These are phyloP conservation scores for Pachydiplax longipennis DNA, from an alignment of 2,888 invertebrate species.

Conservation along the genomic window DNA sequence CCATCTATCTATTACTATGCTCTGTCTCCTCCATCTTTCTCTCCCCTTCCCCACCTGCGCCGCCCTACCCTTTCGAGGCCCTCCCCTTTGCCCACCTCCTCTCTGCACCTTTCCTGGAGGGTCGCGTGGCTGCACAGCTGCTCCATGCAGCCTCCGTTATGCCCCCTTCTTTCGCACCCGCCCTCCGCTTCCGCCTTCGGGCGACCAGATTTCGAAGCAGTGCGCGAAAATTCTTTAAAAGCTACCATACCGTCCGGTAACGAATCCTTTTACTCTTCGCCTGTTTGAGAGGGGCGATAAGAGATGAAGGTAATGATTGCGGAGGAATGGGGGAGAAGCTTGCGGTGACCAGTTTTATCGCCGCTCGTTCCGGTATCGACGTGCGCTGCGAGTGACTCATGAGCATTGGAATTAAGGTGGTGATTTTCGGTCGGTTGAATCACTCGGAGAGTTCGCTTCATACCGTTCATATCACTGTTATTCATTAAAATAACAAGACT, in stretches of 20 bases:
- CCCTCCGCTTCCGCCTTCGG: background rate
- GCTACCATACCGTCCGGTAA: background rate
- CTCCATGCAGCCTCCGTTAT: background rate
- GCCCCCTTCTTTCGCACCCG: background rate
- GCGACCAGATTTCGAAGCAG: background rate
- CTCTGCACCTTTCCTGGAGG: background rate
- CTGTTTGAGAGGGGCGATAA: background rate
- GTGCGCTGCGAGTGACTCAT: background rate
- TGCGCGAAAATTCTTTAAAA: background rate
- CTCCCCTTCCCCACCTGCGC: too few relatives aligned
- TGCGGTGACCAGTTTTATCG: background rate
- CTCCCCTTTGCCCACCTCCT: background rate
- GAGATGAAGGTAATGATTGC: background rate
- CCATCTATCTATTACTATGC: too few relatives aligned
- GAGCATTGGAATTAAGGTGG: too few relatives aligned
- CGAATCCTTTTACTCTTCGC: background rate
- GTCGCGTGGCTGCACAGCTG: background rate
- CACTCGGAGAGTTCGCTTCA: too few relatives aligned
- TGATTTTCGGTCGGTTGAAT: too few relatives aligned
- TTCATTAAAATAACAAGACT: too few relatives aligned
- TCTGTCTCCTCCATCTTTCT: too few relatives aligned
- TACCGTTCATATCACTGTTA: too few relatives aligned
- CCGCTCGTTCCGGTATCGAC: background rate
- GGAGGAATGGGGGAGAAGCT: background rate
- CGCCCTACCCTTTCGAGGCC: background rate